Base-by-base conservation (phyloP, 1,140 invertebrate genomes). In the Caerostris darwini region DNA sequence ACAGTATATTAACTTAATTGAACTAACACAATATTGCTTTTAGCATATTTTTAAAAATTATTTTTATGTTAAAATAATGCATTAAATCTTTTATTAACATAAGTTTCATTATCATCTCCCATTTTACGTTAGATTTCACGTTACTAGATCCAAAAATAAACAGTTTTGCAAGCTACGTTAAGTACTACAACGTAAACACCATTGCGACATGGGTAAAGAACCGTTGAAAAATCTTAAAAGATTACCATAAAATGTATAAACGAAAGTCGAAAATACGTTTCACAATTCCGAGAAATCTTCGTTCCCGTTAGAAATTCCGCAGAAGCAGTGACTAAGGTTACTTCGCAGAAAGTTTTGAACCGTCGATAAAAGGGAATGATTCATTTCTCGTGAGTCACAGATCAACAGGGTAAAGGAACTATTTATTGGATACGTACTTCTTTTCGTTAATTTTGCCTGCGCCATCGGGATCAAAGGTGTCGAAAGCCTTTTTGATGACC, bases 401-500 rank as follows among this genome's bases (percentile, higher is more conserved):
- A n/a, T 83, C 19, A 12, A 5, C 14, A 83, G 6, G 53, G 56
- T 54, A 54, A n/a, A 53, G 54, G 14, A n/a, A 34, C 19, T 8
- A 12, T 87, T 56, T 57, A 50, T 67, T 8, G 10, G 19, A 50
- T 95, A 95, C 95, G 95, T 93, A 95, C 94, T 96, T 96, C 17
- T 97, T 97, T 95, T 97, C 97, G 91, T 95, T 95, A 57, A 97
- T 96, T 71, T 95, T 95, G 95, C 97, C 97, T 89, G 96, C 96
- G 83, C 96, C 96, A 81, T 97, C 96, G 93, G 96, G 96, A 95
- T 97, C 97, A 95, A 97, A 97, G 94, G 97, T 97, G 90, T 96
- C 96, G 95, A 97, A 97, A n/a, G 97, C 97, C 95, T 97, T 97
- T 92, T 96, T 96, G 71, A 97, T 97, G 5, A 97, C 96, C 94